These are phyloP conservation scores for Cheilinus undulatus DNA, from an alignment of 2,113 vertebrate species.

Conservation along the genomic window DNA sequence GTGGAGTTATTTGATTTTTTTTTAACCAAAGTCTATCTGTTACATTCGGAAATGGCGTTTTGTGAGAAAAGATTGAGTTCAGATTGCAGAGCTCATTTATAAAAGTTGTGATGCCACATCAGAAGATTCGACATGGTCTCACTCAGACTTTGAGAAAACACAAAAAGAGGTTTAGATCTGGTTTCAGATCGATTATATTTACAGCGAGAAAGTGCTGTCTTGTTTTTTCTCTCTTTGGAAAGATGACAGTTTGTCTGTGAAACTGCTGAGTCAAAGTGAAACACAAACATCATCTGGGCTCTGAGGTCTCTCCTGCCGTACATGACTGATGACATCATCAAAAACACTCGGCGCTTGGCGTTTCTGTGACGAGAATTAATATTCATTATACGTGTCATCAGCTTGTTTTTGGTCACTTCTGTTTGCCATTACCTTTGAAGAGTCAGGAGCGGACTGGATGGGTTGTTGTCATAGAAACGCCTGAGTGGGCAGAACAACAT, in stretches of 20 bases:
- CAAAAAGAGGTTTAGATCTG: not conserved
- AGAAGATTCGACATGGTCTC: not conserved
- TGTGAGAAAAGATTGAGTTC: not conserved
- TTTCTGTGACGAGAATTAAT: constrained; percentile 8
- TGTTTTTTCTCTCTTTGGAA: not conserved
- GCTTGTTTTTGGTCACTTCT: not conserved
- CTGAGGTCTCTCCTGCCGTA: not conserved
- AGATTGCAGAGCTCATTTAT: not conserved
- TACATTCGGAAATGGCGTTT: not conserved
- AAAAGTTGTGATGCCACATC: not conserved
- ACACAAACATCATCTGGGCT: constrained; percentile 24
- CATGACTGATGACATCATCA: not conserved
- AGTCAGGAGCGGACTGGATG: not conserved
- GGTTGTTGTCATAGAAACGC: constrained; percentile 73
- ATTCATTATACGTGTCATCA: not conserved
- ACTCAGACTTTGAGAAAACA: constrained; percentile 12
- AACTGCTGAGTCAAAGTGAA: constrained; percentile 19
- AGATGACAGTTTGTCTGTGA: constrained; percentile 4
- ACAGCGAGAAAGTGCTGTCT: not conserved
- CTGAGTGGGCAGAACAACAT: constrained; percentile 15
- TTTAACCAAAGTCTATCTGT: not conserved
- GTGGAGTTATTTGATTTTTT: no score
- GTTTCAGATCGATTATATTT: not conserved
- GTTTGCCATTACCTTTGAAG: constrained; percentile 13
- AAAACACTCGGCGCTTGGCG: not conserved